phyloP scores from a whole-genome alignment of 2,113 vertebrate genomes.

The Pseudopodoces humilis region DNA sequence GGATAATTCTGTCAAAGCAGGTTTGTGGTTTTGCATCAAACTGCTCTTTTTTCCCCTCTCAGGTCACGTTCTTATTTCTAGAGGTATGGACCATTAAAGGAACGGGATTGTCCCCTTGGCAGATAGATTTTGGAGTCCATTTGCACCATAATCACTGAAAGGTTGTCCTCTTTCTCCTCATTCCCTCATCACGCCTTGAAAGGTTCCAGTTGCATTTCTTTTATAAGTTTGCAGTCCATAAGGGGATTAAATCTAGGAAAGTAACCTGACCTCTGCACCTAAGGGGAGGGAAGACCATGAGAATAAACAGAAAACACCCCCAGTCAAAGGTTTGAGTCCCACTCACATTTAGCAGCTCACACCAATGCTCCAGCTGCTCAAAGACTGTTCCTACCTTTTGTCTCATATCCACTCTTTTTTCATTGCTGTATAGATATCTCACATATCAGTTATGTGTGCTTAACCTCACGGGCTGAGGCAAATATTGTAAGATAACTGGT shows the following conservation, averaged over 20 bases:
- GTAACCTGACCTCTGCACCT: not conserved
- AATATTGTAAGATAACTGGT: not conserved
- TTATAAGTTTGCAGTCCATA: not conserved
- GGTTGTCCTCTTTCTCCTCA: not conserved
- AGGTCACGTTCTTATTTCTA: not conserved
- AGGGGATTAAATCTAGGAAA: not conserved
- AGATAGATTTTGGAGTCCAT: not conserved
- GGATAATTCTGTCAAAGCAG: not conserved
- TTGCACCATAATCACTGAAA: not conserved
- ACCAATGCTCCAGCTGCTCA: not conserved
- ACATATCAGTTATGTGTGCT: not conserved
- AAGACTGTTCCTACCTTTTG: not conserved
- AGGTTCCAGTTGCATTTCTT: not conserved
- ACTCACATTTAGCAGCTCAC: not conserved
- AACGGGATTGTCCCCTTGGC: not conserved
- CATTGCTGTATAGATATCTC: not conserved
- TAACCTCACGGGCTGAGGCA: not conserved
- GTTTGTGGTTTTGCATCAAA: not conserved
- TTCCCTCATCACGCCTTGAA: accelerated
- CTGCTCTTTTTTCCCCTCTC: not conserved
- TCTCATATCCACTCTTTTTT: not conserved
- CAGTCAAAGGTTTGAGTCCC: not conserved
- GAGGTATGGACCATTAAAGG: not conserved
- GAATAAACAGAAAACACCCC: not conserved
- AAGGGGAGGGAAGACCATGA: not conserved